These are phyloP conservation scores for Rhabdornis inornatus DNA, from an alignment of 2,113 vertebrate species.

Conservation along the genomic window DNA sequence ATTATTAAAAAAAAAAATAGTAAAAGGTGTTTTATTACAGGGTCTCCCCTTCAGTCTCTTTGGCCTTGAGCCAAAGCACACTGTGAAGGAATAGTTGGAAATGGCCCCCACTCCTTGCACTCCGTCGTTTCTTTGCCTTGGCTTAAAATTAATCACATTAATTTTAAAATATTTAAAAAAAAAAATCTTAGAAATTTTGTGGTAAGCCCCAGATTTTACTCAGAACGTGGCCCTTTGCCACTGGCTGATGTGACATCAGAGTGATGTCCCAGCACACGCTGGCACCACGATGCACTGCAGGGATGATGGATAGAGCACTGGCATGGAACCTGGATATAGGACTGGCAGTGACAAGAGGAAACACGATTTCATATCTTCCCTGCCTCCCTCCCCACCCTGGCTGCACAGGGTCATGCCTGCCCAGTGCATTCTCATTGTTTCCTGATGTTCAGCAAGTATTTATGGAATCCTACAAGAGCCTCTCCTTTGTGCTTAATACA, in stretches of 20 bases:
- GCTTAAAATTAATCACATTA: conserved; percentile 61
- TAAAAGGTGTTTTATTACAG: conserved; percentile 62
- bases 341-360: conserved; percentile 56
- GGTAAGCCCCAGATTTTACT: conserved; percentile 15
- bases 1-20: background rate
- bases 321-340: conserved; percentile 24
- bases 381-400: background rate
- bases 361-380: conserved; percentile 47
- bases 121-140: conserved; percentile 60
- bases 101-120: conserved; percentile 52
- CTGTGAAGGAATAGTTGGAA: conserved; percentile 60
- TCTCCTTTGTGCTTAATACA: background rate
- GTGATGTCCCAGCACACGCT: background rate
- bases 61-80: conserved; percentile 58
- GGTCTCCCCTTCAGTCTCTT: conserved; percentile 52
- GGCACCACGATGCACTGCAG: background rate
- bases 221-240: conserved; percentile 29
- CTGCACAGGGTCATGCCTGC: background rate
- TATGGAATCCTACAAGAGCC: background rate
- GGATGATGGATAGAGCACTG: conserved; percentile 43
- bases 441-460: background rate
- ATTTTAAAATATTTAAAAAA: background rate
- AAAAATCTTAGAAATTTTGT: background rate
- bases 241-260: conserved; percentile 42
- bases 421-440: conserved; percentile 34